Conservation (phyloP, 2,113 vertebrate genomes). For the Cyanocitta stelleri region DNA sequence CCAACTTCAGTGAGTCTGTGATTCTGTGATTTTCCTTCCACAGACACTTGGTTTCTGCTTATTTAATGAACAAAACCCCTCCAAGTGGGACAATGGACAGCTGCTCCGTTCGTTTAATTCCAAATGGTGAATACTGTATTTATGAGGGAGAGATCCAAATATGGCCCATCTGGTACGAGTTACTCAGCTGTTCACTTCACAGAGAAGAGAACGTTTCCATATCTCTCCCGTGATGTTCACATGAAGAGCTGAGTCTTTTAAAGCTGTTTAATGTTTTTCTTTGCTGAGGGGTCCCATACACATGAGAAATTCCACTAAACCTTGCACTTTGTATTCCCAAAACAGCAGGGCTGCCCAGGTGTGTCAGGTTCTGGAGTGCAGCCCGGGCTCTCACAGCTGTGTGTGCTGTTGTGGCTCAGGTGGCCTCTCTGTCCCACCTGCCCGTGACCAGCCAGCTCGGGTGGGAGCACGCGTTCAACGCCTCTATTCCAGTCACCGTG, state of each 20-base stretch:
- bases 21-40: not conserved
- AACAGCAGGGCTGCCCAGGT: not conserved
- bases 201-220: not conserved
- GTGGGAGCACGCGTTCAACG: rapidly evolving
- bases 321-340: rapidly evolving
- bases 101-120: not conserved
- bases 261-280: not conserved
- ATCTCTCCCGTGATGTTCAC: not conserved
- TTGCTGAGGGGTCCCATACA: rapidly evolving
- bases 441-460: rapidly evolving
- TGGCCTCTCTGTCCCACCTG: not conserved
- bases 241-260: not conserved
- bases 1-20: not conserved
- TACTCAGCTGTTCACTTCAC: constrained; percentile 51
- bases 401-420: rapidly evolving
- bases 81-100: not conserved
- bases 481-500: rapidly evolving
- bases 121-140: constrained; percentile 17
- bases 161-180: not conserved
- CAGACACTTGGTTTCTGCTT: not conserved
- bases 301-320: rapidly evolving
- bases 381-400: rapidly evolving
- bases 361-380: rapidly evolving
- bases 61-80: not conserved
- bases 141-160: not conserved